Base-by-base conservation (phyloP, 2,888 invertebrate genomes). In the Tenthredo scrophulariae region DNA sequence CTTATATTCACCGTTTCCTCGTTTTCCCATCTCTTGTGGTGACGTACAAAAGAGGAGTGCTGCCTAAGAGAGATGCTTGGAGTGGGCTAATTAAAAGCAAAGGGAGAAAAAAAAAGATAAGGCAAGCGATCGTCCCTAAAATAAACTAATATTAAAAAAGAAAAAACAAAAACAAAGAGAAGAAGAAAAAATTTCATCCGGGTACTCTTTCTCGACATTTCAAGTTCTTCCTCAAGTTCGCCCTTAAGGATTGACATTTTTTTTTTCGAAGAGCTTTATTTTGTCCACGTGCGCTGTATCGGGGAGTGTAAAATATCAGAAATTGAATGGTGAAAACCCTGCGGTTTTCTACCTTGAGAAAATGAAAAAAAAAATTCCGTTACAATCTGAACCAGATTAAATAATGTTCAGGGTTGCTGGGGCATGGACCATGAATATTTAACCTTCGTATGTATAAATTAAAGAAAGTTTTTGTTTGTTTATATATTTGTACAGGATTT, bases 41-140 rank as follows among this genome's bases (percentile, higher is more conserved):
- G 43, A 74, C 13, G 72, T 74, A 74, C 72, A 43, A 74, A 74
- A 22, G 72, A 43, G 43, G 26, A 74, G 72, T 37, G n/a, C 46
- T 79, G 70, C 84, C 54, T 70, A 67, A 46, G 83, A 77, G 37
- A 50, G 43, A 58, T n/a, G 26, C 83, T 77, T 22, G 62, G 37
- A 80, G 80, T 80, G 62, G 40, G 80, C 37, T 80, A 80, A 80
- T 80, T 80, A 80, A 80, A 80, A 62, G 37, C 62, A 26, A 62
- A 80, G 40, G 62, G 50, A 62, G 40, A 22, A 62, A 26, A 33
- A 62, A 26, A 37, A 62, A 62, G 80, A 54, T 77, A 54, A 77
- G 77, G 29, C 46, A 50, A 50, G 15, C 77, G 40, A 62, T 80
- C 80, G 80, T 80, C 62, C 62, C 62, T 40, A 4, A 62, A 80